phyloP scores from a whole-genome alignment of 2,797 vertebrate species.

The Takifugu rubripes region DNA sequence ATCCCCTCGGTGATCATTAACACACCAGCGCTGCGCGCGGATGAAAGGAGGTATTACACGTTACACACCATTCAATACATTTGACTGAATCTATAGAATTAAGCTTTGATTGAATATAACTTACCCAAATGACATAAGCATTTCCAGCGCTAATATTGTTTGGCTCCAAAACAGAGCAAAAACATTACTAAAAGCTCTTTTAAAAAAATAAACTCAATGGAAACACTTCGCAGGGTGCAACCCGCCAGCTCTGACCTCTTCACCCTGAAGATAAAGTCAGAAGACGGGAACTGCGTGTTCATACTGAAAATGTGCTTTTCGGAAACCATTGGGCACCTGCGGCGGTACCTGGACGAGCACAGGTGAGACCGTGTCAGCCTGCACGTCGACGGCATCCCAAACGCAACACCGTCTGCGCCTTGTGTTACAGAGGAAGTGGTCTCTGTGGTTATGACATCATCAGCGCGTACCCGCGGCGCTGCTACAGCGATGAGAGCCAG shows the following conservation, averaged over 20 bases:
- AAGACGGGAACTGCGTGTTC: constrained; percentile 79
- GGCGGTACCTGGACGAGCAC: constrained; percentile 72
- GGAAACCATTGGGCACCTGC: constrained; percentile 84
- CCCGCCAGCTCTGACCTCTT: constrained; percentile 25
- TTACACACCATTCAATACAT: too few species aligned
- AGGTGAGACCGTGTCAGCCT: constrained; percentile 68
- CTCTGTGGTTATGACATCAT: constrained; percentile 81
- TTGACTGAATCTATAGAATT: constrained; percentile 3
- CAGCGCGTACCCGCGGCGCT: constrained; percentile 75
- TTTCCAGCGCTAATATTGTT: too few species aligned
- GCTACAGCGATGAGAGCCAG: constrained; percentile 71
- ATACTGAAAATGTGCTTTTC: constrained; percentile 77
- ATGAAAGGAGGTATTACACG: constrained; percentile 64
- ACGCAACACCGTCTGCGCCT: background rate
- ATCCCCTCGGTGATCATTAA: constrained; percentile 66
- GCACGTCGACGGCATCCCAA: background rate
- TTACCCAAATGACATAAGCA: too few species aligned
- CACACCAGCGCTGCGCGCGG: constrained; percentile 63
- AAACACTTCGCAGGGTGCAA: background rate
- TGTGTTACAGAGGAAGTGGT: constrained; percentile 65
- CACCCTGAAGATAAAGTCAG: constrained; percentile 83
- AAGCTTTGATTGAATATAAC: too few species aligned
- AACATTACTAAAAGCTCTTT: too few species aligned
- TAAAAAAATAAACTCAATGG: too few species aligned
- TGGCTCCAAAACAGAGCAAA: too few species aligned